phyloP scores from a whole-genome alignment of 2,113 vertebrate species.

The Ochotona curzoniae region DNA sequence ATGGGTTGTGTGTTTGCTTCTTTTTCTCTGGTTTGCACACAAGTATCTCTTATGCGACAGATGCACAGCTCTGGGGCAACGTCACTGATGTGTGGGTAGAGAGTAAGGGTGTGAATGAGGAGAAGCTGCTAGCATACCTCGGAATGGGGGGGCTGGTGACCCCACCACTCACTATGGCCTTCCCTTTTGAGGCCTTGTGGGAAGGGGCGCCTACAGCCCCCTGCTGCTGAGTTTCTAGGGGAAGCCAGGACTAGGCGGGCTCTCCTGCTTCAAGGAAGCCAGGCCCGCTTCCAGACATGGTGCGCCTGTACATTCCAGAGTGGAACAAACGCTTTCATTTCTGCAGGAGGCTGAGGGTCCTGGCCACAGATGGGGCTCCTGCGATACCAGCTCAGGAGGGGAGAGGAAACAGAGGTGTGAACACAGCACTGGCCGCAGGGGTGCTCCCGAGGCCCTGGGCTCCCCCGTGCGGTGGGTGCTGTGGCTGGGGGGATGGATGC shows the following conservation, averaged over 20 bases:
- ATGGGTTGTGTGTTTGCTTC: neutral
- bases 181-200: neutral
- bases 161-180: fast-evolving
- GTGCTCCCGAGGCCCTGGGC: fast-evolving
- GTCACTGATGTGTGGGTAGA: neutral
- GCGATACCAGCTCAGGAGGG: no score
- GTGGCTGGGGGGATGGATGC: neutral
- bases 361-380: fast-evolving
- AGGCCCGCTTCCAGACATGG: neutral
- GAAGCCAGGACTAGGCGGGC: neutral
- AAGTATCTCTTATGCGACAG: neutral
- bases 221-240: neutral
- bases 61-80: neutral
- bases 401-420: neutral
- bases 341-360: neutral
- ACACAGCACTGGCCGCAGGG: fast-evolving
- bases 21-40: neutral
- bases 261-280: neutral
- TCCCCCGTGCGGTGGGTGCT: neutral
- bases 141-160: fast-evolving
- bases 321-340: neutral
- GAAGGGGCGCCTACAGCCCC: neutral
- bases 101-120: fast-evolving
- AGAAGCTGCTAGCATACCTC: fast-evolving
- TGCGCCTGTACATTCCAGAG: neutral